Evolutionary conservation across 2,888 invertebrate genomes (phyloP), one percentile per base, ranked within the genome.

Genomic region (Pinctada fucata): DNA sequence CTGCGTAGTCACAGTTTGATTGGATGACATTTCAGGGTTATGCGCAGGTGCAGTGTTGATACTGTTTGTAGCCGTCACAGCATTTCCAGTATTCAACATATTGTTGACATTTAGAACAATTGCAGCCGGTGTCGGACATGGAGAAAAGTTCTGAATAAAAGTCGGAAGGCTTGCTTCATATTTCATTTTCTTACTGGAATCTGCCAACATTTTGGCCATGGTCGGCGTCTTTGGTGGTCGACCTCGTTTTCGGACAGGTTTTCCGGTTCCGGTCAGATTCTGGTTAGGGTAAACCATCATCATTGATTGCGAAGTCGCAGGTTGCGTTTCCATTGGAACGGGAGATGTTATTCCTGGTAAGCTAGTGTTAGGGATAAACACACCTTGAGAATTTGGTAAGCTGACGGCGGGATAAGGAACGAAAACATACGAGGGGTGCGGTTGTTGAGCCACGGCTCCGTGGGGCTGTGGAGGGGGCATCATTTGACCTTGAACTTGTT

Each of bases 201-300:
- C 85, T 8, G 87, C 80, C 6, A 88, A 79, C 67, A 89, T 82
- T 50, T 86, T 85, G 3, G 88, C 85, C 10, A 89, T 75, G 74
- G 88, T 84, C 2, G 89, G 89, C 6, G 87, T 80, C 79, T 89
- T 89, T 0, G 89, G 89, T 3, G 89, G 89, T 31, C 89, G 80
- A 0, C 89, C 89, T 69, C 89, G 80, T 73, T 84, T 85, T n/a
- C 88, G 67, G 13, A 83, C 84, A 0, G 88, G 87, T 73, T 86
- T 86, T 2, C 86, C 87, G 47, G 82, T 52, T n/a, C 84, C 83
- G 67, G 81, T 80, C 13, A 80, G 81, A 1, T 85, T 81, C 16
- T 84, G 80, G 70, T 87, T 88, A 0, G 87, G 89, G 70, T 88
- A 89, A 0, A 89, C 86, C 88, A 88, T 88, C 86, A 89, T 89